These are phyloP conservation scores for Pyrocoelia pectoralis DNA, from an alignment of 2,888 invertebrate genomes.

Conservation along the genomic window DNA sequence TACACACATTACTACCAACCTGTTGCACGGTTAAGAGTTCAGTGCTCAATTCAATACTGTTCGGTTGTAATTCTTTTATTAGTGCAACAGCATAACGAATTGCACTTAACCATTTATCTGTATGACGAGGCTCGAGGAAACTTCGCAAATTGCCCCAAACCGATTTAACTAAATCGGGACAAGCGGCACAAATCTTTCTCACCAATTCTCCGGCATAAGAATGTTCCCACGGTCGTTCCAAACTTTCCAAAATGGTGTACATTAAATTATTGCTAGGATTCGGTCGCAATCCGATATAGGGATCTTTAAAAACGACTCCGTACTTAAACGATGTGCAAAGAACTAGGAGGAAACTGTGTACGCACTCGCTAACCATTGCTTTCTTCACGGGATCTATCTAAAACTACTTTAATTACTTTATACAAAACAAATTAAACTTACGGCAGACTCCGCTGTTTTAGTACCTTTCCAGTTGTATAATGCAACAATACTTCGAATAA, in stretches of 20 bases:
- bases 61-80: constrained; percentile 61
- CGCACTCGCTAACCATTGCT: constrained; percentile 64
- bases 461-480: constrained; percentile 82
- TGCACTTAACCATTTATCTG: constrained; percentile 65
- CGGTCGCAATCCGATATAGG: constrained; percentile 67
- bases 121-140: constrained; percentile 67
- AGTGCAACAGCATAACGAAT: constrained; percentile 61
- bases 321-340: constrained; percentile 78
- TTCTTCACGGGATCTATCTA: constrained; percentile 58
- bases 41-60: constrained; percentile 62
- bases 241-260: constrained; percentile 68
- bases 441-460: constrained; percentile 29
- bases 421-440: neutral
- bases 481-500: constrained; percentile 72
- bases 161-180: constrained; percentile 76
- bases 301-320: constrained; percentile 81
- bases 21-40: constrained; percentile 62
- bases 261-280: constrained; percentile 67
- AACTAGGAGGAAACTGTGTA: constrained; percentile 75
- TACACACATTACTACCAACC: too few relatives aligned
- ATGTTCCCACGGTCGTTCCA: constrained; percentile 76
- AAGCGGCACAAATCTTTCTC: constrained; percentile 69
- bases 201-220: constrained; percentile 70
- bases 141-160: constrained; percentile 67
- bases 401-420: constrained; percentile 28